Percentiles rank a stretch among this genome's conserved stretches.
phyloP scores from a whole-genome alignment of 23 tunicate species.

The Diplosoma virens region DNA sequence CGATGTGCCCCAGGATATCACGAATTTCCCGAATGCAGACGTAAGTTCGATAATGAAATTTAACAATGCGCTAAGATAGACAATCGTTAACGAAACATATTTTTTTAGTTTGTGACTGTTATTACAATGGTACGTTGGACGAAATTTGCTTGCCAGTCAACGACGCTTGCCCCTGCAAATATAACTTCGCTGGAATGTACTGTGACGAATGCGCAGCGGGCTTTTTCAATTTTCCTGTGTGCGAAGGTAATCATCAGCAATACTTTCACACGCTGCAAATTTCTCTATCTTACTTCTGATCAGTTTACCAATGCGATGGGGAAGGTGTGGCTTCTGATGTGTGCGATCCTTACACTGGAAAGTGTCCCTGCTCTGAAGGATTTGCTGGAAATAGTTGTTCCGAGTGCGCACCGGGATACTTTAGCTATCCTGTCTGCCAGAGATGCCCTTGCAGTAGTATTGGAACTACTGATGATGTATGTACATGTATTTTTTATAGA shows the following conservation, averaged over 20 bases:
- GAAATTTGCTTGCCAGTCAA: slow-evolving; percentile 81
- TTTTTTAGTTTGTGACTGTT: slow-evolving; percentile 89
- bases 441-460: slow-evolving; percentile 77
- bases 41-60: too few species aligned
- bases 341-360: slow-evolving; percentile 81
- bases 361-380: slow-evolving; percentile 81
- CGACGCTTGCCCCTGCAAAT: slow-evolving; percentile 92
- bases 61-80: too few species aligned
- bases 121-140: slow-evolving; percentile 84
- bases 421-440: slow-evolving; percentile 89
- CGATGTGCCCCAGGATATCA: slow-evolving; percentile 93
- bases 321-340: slow-evolving; percentile 68
- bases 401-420: slow-evolving; percentile 81
- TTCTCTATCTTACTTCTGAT: neutral
- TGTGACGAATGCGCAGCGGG: slow-evolving; percentile 88
- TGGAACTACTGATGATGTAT: slow-evolving; percentile 78
- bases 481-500: neutral
- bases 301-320: slow-evolving; percentile 74
- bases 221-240: slow-evolving; percentile 89
- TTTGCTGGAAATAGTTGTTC: slow-evolving; percentile 68
- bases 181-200: slow-evolving; percentile 87
- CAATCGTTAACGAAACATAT: too few species aligned
- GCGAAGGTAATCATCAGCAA: slow-evolving; percentile 50
- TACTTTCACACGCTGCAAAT: slow-evolving; percentile 14
- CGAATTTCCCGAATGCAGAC: slow-evolving; percentile 88